Base-by-base conservation (phyloP, 2,113 vertebrate genomes). In the Sorex araneus region DNA sequence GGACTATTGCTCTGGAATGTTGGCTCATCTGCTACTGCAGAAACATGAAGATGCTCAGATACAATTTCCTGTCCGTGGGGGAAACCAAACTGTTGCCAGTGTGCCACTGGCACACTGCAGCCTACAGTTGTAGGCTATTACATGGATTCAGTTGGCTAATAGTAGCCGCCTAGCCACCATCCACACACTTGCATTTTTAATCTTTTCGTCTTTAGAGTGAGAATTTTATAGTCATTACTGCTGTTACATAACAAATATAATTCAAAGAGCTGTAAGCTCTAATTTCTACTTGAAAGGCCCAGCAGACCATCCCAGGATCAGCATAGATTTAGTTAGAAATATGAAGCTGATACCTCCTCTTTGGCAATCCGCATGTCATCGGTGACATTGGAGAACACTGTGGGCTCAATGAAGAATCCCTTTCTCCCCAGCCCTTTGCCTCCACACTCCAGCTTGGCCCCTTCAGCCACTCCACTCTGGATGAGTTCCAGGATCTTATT, bases 331-430 rank as follows among this genome's bases (percentile, higher is more conserved):
- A 32, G 13, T 54, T 23, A 74, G 85, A 71, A n/a, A 9, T 7
- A 30, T 0, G 4, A 60, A 10, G 36, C 75, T 63, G 11, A n/a
- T 98, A 99, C 99, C 99, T 99, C 99, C 94, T 99, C 99, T 97
- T 98, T 99, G 95, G 99, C 99, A 66, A 99, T 99, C 95, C 99
- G 97, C 99, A 99, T 99, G 97, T 99, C 98, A 27, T 99, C 99
- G 6, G 97, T 99, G 76, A 99, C 99, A 1, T 99, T 98, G 92
- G 99, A 99, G 96, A 99, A 99, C 94, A 99, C 99, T 0, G 99
- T 99, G n/a, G 99, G 99, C 95, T 99, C 99, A 34, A 99, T 98
- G 98, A 98, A 99, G 97, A 99, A 99, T n/a, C 99, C 99, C 95
- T 99, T 99, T 85, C 98, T 96, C 78, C 98, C 98, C 64, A 98